Conservation (phyloP, 2,888 invertebrate species). For the Aphodius sticticus region DNA sequence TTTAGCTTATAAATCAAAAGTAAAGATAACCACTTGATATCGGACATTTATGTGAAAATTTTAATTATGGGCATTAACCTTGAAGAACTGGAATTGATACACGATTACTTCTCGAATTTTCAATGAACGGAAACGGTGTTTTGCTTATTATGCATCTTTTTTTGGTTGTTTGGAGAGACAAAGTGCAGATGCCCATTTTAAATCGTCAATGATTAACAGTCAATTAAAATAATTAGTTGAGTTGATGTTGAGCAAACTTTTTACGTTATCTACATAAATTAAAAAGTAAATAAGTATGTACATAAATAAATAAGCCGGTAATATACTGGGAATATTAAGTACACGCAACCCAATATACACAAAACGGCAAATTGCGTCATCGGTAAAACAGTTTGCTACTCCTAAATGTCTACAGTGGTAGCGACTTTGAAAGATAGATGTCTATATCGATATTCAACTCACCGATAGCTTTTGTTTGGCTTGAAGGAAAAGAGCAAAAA, state of each 20-base stretch:
- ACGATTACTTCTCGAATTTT: background rate
- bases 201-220: background rate
- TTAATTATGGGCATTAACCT: background rate
- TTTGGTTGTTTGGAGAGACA: background rate
- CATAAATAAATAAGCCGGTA: background rate
- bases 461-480: too few relatives aligned
- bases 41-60: background rate
- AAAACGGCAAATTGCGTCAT: too few relatives aligned
- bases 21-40: too few relatives aligned
- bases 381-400: too few relatives aligned
- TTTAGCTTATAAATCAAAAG: background rate
- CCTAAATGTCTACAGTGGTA: too few relatives aligned
- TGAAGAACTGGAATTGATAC: background rate
- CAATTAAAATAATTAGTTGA: background rate
- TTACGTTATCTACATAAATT: background rate
- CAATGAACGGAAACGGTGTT: background rate
- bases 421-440: too few relatives aligned
- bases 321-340: background rate
- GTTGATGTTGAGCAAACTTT: background rate
- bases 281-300: background rate
- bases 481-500: too few relatives aligned
- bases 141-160: background rate
- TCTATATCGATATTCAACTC: too few relatives aligned
- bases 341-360: background rate
- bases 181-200: background rate